Conservation (phyloP, 1,140 invertebrate genomes). For the Sminthurides bifidus region DNA sequence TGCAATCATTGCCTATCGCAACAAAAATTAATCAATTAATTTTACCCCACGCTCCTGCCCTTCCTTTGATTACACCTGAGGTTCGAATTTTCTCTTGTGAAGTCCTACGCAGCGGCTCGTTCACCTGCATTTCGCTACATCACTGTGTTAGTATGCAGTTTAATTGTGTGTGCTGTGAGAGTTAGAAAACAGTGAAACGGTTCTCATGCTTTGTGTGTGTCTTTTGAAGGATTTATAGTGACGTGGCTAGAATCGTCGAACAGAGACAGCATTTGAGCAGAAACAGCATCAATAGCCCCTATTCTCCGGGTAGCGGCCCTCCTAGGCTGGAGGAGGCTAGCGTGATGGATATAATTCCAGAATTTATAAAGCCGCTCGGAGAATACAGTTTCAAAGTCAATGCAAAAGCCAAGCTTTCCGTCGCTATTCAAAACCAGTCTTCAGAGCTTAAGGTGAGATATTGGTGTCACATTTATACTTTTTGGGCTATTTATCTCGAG, state of each 20-base stretch:
- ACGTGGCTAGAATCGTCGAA: conserved; percentile 2
- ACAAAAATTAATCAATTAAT: too few relatives aligned
- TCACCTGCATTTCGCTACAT: too few relatives aligned
- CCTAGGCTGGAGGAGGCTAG: background rate
- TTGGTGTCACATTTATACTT: too few relatives aligned
- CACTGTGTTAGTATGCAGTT: too few relatives aligned
- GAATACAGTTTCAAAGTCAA: conserved; percentile 14
- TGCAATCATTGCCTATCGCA: too few relatives aligned
- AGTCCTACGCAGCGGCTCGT: too few relatives aligned
- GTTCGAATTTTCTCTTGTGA: too few relatives aligned
- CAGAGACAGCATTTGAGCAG: background rate
- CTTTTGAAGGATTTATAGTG: conserved; percentile 6
- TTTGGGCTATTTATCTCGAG: too few relatives aligned
- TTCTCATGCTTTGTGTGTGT: background rate
- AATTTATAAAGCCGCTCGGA: conserved; percentile 6
- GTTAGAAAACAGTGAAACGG: too few relatives aligned
- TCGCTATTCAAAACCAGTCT: conserved; percentile 2
- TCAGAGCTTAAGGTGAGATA: conserved; percentile 6
- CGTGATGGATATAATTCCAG: conserved; percentile 7
- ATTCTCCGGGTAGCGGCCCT: background rate
- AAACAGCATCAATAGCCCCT: conserved; percentile 2
- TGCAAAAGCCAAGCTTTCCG: background rate
- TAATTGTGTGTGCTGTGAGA: too few relatives aligned
- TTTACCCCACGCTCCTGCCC: too few relatives aligned
- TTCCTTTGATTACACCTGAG: too few relatives aligned